Evolutionary conservation across 2,888 invertebrate genomes (phyloP).

Genomic region (Ormyrus rosae): DNA sequence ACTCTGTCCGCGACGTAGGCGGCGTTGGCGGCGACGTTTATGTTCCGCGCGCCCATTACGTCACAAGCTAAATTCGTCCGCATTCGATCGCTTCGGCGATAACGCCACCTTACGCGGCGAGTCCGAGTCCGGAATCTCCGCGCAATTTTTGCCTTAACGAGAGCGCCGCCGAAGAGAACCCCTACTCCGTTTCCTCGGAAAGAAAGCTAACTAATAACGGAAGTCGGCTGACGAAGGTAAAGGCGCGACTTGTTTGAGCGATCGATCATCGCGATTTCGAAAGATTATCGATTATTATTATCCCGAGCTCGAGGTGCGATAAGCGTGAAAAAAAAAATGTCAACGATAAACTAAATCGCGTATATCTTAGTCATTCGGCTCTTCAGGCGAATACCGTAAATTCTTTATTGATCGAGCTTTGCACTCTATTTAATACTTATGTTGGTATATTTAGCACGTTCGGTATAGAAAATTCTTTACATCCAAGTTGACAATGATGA

Average conservation of each 20-base stretch:
- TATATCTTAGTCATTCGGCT: not conserved
- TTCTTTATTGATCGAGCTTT: not conserved
- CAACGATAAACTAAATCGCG: not conserved
- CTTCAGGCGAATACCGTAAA: not conserved
- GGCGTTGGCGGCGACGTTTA: slow-evolving; percentile 20
- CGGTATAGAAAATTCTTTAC: no score
- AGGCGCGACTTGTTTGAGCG: slow-evolving; percentile 26
- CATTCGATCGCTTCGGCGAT: slow-evolving; percentile 19
- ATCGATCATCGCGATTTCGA: slow-evolving; percentile 22
- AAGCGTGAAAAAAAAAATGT: not conserved
- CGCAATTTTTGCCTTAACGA: not conserved
- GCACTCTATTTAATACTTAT: no score
- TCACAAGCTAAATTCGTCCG: slow-evolving; percentile 36
- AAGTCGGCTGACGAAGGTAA: slow-evolving; percentile 24
- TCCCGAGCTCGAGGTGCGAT: not conserved
- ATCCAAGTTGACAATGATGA: no score
- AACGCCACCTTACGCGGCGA: not conserved
- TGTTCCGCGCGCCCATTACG: slow-evolving; percentile 22
- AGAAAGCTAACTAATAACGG: not conserved
- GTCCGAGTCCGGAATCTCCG: not conserved
- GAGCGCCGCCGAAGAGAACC: not conserved
- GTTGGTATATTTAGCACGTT: no score
- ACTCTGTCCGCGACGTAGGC: not conserved
- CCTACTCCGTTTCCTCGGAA: not conserved
- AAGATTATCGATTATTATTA: slow-evolving; percentile 10